Evolutionary conservation across 2,797 vertebrate genomes (phyloP).

Genomic region (Scleropages formosus): DNA sequence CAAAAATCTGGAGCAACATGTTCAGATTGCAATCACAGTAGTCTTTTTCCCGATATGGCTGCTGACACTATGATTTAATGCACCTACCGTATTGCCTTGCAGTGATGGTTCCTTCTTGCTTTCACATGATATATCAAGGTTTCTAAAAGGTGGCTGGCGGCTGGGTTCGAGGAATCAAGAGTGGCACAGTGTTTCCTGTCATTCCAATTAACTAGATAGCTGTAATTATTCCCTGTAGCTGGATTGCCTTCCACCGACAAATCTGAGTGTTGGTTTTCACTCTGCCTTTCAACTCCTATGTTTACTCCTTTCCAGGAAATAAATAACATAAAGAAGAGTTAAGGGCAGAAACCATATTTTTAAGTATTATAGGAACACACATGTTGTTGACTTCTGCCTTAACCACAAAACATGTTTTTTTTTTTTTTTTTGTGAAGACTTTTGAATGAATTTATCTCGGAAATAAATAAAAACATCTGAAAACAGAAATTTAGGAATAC

Average conservation of each 20-base stretch:
- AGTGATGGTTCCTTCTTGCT: not conserved
- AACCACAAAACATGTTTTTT: no score
- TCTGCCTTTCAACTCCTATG: slow-evolving; percentile 60
- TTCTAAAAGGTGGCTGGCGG: slow-evolving; percentile 53
- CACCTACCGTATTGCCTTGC: not conserved
- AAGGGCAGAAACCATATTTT: not conserved
- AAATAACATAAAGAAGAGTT: not conserved
- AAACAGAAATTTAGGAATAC: not conserved
- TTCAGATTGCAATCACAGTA: not conserved
- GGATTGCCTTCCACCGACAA: slow-evolving; percentile 75
- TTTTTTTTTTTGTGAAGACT: no score
- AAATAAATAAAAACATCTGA: not conserved
- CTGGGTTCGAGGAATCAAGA: slow-evolving; percentile 45
- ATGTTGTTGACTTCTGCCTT: not conserved
- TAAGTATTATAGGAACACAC: not conserved
- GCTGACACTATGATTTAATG: not conserved
- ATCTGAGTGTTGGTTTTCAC: slow-evolving; percentile 68
- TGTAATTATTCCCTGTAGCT: slow-evolving; percentile 73
- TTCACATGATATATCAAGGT: not conserved
- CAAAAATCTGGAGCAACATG: not conserved
- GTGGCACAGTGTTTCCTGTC: slow-evolving; percentile 68
- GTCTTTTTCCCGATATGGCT: not conserved
- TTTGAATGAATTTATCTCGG: not conserved
- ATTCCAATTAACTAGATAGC: slow-evolving; percentile 60
- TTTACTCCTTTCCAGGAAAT: not conserved